Evolutionary conservation across 1,140 invertebrate genomes (phyloP), one percentile per base, ranked within the genome.

Genomic region (Galleria mellonella): DNA sequence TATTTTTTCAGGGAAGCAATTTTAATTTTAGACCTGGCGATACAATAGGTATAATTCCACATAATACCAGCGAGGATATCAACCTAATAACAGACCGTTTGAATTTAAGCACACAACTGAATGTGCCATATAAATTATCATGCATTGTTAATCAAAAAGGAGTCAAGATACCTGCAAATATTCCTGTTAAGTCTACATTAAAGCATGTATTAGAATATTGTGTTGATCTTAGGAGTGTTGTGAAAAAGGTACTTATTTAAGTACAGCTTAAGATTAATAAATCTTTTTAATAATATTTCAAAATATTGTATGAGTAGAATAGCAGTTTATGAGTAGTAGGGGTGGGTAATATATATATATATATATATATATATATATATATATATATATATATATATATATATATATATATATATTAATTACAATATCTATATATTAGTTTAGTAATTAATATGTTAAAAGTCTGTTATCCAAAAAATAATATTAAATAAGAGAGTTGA

Each of bases 181-280:
- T 88, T 32, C 87, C 87, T 12, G 33, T 58, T 8, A 54, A 55
- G 13, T 72, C 73, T 27, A 86, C 74, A 14, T 13, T 88, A 15
- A 71, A 67, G 43, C 51, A 82, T 56, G 60, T 86, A 1, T 62
- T 88, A 29, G 66, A 59, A 45, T 45, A 82, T 51, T 72, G 74
- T 65, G 46, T 88, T 8, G 83, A 88, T 54, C 43, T 88, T 12
- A 71, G 86, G 47, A 68, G 62, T 56, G 39, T 83, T 11, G 44
- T 85, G 4, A 88, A 87, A 67, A 88, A 88, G 75, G 86, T 87
- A 83, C 50, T 37, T 36, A 36, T 36, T 9, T 12, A 32, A 1
- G 13, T 32, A 7, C 10, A 32, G n/a, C 13, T 32, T n/a, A 32
- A 29, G 9, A 29, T 29, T 29, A n/a, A n/a, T n/a, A n/a, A n/a